phyloP scores from a whole-genome alignment of 2,113 vertebrate species.

The Sakesphorus luctuosus region DNA sequence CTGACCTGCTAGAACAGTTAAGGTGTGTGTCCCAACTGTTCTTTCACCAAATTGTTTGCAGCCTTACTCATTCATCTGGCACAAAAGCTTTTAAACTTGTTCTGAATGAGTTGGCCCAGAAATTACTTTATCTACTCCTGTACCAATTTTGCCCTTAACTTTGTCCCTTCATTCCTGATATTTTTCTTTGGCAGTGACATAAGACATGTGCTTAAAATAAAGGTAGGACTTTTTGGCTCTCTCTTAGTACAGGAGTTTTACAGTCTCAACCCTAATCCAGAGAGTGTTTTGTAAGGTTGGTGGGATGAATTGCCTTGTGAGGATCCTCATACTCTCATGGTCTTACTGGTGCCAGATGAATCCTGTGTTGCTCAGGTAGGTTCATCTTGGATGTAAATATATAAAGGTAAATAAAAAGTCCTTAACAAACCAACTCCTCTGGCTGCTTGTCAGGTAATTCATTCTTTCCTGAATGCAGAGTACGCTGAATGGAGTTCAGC shows the following conservation, averaged over 20 bases:
- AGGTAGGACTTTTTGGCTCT: background rate
- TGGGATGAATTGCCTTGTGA: background rate
- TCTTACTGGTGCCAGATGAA: background rate
- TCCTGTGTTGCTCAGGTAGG: background rate
- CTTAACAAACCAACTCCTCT: background rate
- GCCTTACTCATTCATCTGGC: background rate
- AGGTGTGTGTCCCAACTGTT: background rate
- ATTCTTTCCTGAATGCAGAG: background rate
- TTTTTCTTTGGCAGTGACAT: background rate
- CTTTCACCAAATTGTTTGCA: background rate
- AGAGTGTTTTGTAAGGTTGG: background rate
- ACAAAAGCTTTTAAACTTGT: background rate
- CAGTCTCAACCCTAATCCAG: background rate
- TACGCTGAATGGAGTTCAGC: background rate
- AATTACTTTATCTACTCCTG: background rate
- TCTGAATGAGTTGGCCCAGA: background rate
- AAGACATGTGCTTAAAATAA: background rate
- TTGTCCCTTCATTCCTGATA: background rate
- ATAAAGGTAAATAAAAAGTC: background rate
- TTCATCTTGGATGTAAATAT: background rate
- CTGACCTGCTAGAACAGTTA: background rate
- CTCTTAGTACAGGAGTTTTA: background rate
- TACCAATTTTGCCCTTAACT: background rate
- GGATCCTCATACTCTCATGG: background rate
- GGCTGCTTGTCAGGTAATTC: background rate